Percentiles rank a stretch among this genome's conserved stretches.
These are phyloP conservation scores for Lasioglossum malachurum DNA, from an alignment of 2,888 invertebrate genomes.

Conservation along the genomic window DNA sequence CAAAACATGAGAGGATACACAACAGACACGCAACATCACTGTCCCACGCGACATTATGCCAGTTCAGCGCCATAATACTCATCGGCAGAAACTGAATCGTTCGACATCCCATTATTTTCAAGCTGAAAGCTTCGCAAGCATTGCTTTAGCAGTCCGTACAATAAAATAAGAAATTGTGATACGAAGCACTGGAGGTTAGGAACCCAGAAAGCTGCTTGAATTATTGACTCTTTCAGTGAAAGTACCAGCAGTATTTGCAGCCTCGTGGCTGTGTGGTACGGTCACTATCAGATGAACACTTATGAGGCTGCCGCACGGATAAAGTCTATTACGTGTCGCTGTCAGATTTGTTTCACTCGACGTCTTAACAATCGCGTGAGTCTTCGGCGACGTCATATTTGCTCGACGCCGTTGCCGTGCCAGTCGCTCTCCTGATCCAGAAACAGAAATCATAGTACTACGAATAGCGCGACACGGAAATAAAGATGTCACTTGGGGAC, in stretches of 20 bases:
- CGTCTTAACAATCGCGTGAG: constrained; percentile 8
- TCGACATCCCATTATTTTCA: too few species aligned
- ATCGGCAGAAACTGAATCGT: too few species aligned
- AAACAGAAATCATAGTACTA: background rate
- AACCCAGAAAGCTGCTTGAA: background rate
- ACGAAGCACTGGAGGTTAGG: background rate
- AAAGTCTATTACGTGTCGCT: background rate
- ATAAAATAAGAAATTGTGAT: too few species aligned
- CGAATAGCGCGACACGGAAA: background rate
- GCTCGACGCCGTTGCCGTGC: background rate
- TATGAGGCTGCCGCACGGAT: background rate
- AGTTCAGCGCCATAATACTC: too few species aligned
- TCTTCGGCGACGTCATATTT: background rate
- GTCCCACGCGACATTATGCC: too few species aligned
- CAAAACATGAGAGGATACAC: too few species aligned
- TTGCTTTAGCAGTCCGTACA: too few species aligned
- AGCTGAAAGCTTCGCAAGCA: too few species aligned
- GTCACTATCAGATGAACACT: background rate
- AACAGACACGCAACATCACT: too few species aligned
- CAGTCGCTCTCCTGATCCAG: background rate
- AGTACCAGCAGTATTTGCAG: background rate
- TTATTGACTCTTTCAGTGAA: background rate
- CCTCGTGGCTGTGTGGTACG: background rate
- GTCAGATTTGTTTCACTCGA: background rate
- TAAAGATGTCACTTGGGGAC: background rate